These are phyloP conservation scores for Euplexia lucipara DNA, from an alignment of 2,888 invertebrate species.

Conservation along the genomic window DNA sequence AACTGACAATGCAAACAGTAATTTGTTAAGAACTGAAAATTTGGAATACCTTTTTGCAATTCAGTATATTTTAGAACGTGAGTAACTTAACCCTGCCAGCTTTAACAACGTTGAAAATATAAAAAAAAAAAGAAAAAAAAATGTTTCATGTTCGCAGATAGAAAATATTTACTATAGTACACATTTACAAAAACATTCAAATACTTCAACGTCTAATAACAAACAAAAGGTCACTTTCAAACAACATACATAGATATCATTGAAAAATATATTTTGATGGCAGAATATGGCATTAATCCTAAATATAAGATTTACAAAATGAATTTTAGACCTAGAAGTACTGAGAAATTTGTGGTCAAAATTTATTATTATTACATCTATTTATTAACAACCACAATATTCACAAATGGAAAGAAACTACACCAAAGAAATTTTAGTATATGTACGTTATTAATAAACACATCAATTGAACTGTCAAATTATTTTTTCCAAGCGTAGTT, in stretches of 20 bases:
- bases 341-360: constrained; percentile 59
- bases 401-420: constrained; percentile 87
- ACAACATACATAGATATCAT: constrained; percentile 7
- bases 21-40: too few species aligned
- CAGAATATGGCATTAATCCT: constrained; percentile 63
- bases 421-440: constrained; percentile 81
- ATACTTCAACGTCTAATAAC: constrained; percentile 4
- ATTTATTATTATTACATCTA: constrained; percentile 63
- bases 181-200: not conserved
- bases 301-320: constrained; percentile 58
- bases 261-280: constrained; percentile 43
- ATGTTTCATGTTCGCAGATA: constrained; percentile 6
- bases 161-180: not conserved
- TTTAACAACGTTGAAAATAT: constrained; percentile 8
- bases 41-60: too few species aligned
- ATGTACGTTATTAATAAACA: constrained; percentile 80
- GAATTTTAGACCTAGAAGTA: constrained; percentile 59
- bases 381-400: constrained; percentile 75
- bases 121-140: not conserved
- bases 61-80: too few species aligned
- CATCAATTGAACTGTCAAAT: constrained; percentile 86
- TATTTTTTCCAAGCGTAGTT: constrained; percentile 90
- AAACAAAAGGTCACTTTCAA: constrained; percentile 27
- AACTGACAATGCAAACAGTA: too few species aligned
- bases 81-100: constrained; percentile 14